These are phyloP conservation scores for Rhinoraja longicauda DNA, from an alignment of 2,797 vertebrate genomes.

Conservation along the genomic window DNA sequence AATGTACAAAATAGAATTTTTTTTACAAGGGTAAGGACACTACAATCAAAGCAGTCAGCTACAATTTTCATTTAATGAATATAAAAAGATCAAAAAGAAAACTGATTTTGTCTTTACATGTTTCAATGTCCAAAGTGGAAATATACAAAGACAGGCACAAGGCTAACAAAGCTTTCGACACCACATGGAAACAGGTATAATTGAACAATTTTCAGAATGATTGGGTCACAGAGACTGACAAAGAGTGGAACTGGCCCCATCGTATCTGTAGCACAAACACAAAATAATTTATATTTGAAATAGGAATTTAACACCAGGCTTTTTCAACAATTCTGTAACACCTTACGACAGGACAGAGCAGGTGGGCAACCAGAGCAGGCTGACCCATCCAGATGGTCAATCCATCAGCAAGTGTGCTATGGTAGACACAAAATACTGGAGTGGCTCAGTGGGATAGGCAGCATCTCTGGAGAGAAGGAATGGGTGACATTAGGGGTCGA, in stretches of 20 bases:
- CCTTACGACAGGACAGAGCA: neutral
- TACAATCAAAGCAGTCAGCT: constrained; percentile 66
- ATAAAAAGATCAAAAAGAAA: constrained; percentile 34
- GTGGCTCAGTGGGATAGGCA: no score
- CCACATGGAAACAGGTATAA: constrained; percentile 10
- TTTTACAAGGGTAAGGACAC: constrained; percentile 66
- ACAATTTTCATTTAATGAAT: constrained; percentile 63
- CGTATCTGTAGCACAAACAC: neutral
- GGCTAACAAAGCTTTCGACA: constrained; percentile 47
- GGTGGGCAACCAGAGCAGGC: neutral
- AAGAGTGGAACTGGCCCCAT: neutral
- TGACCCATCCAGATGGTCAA: neutral
- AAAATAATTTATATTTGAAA: neutral
- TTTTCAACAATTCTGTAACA: neutral
- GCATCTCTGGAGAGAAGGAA: no score
- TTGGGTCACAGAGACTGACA: neutral
- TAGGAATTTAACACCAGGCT: neutral
- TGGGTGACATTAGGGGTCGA: no score
- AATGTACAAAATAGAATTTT: constrained; percentile 82
- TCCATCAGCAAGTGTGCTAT: neutral
- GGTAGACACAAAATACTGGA: no score
- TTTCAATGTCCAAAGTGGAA: constrained; percentile 33
- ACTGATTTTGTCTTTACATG: constrained; percentile 22
- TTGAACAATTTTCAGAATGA: constrained; percentile 25
- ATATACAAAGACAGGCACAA: constrained; percentile 55